Evolutionary conservation across 2,113 vertebrate genomes (phyloP), one percentile per base, ranked within the genome.

Genomic region (Boleophthalmus pectinirostris): DNA sequence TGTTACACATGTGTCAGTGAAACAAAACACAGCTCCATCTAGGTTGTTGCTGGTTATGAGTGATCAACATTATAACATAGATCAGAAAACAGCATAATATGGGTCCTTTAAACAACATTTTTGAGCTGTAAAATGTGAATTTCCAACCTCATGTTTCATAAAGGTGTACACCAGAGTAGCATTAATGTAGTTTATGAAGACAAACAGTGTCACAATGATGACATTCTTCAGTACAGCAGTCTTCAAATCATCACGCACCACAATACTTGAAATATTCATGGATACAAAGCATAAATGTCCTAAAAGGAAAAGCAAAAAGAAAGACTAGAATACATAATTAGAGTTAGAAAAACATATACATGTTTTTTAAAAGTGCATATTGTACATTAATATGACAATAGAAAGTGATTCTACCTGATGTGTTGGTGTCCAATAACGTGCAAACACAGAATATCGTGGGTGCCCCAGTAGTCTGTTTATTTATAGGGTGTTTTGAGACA

Each of bases 121-220:
- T 18, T 49, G 47, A 49, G 16, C 15, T 49, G 47, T 49, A 16
- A 3, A 49, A 49, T 49, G 15, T 24, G 21, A 5, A 23, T 43
- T 10, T 57, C 53, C 64, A 15, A 87, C 80, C 80, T 85, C 75
- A 60, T 85, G 74, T 35, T 78, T 88, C 20, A 79, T 67, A 79
- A 90, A 93, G 45, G 84, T 90, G 85, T 88, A 82, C 20, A 93
- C 65, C 60, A 90, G 69, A 6, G 77, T 78, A 1, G 82, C 71
- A 2, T 93, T 93, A 75, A 93, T 80, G 72, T 88, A 91, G 86
- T 90, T 92, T 18, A 92, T 91, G 69, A 71, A 60, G 74, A 92
- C 75, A 78, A 86, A 91, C 64, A 93, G 87, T 0, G 20, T 35
- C 0, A 82, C 68, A 20, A 88, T 76, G 0, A 92, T 78, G 18